Conservation (phyloP, 2,888 invertebrate genomes). For the Merodon equestris region DNA sequence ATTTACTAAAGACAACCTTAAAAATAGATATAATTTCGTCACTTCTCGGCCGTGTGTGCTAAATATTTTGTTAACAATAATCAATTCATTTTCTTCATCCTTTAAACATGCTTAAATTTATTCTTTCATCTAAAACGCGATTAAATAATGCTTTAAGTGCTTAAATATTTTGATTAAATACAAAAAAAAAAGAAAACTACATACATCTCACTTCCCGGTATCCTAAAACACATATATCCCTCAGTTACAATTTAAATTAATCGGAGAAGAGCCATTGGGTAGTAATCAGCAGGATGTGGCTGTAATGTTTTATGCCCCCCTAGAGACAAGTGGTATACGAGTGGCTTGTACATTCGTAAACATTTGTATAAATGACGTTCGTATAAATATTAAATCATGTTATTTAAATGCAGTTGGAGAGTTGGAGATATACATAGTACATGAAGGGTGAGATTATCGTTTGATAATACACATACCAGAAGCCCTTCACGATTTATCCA, state of each 20-base stretch:
- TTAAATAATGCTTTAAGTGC: slow-evolving; percentile 42
- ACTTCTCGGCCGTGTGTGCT: slow-evolving; percentile 63
- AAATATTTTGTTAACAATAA: slow-evolving; percentile 40
- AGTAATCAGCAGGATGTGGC: slow-evolving; percentile 16
- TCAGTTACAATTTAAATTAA: slow-evolving; percentile 33
- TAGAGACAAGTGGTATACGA: slow-evolving; percentile 25
- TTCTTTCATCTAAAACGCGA: slow-evolving; percentile 27
- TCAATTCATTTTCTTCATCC: slow-evolving; percentile 4
- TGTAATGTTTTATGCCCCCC: slow-evolving; percentile 48
- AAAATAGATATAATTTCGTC: no score
- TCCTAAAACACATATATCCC: neutral
- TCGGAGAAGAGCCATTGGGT: slow-evolving; percentile 28
- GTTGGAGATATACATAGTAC: neutral
- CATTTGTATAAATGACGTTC: slow-evolving; percentile 63
- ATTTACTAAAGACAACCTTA: no score
- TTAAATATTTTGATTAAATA: slow-evolving; percentile 9
- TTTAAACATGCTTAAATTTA: slow-evolving; percentile 16
- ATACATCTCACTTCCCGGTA: neutral
- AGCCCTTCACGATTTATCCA: slow-evolving; percentile 47
- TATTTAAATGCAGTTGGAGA: slow-evolving; percentile 56
- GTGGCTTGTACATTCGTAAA: slow-evolving; percentile 44
- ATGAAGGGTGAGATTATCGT: slow-evolving; percentile 13
- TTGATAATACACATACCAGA: slow-evolving; percentile 30
- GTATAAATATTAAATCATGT: slow-evolving; percentile 65
- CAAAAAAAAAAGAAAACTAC: neutral